Evolutionary conservation across 37 sponge, comb jelly and placozoan genomes (phyloP).

Genomic region (Haliclona indistincta): DNA sequence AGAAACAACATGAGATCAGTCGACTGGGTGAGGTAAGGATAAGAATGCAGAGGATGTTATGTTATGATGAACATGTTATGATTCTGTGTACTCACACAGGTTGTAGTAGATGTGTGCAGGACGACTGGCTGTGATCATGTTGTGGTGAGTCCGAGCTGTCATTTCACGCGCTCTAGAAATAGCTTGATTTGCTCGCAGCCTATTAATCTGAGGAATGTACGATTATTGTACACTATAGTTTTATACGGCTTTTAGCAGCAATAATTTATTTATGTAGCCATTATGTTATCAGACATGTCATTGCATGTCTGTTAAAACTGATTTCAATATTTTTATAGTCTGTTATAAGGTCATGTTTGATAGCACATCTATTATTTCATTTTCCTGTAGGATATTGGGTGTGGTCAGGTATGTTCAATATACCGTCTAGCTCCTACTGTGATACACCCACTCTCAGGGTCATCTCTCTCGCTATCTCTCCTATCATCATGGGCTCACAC

Average conservation of each 20-base stretch:
- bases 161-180: too few relatives aligned
- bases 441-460: conserved; percentile 32
- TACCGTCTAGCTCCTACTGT: neutral
- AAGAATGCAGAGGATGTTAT: neutral
- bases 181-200: too few relatives aligned
- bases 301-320: neutral
- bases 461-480: conserved; percentile 73
- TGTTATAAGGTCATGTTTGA: neutral
- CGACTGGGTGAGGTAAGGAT: conserved; percentile 41
- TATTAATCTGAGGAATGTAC: too few relatives aligned
- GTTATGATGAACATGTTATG: neutral
- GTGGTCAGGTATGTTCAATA: neutral
- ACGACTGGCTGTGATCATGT: too few relatives aligned
- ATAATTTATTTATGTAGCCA: too few relatives aligned
- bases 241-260: too few relatives aligned
- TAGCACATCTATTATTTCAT: neutral
- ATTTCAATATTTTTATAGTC: neutral
- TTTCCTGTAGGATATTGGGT: conserved; percentile 17
- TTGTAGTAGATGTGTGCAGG: too few relatives aligned
- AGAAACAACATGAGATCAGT: conserved; percentile 81
- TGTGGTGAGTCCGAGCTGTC: too few relatives aligned
- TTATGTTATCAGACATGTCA: too few relatives aligned
- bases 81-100: too few relatives aligned
- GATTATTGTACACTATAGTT: too few relatives aligned
- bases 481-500: conserved; percentile 60